Evolutionary conservation across 2,797 vertebrate species (phyloP).

Genomic region (Sphenopsis melanotis): DNA sequence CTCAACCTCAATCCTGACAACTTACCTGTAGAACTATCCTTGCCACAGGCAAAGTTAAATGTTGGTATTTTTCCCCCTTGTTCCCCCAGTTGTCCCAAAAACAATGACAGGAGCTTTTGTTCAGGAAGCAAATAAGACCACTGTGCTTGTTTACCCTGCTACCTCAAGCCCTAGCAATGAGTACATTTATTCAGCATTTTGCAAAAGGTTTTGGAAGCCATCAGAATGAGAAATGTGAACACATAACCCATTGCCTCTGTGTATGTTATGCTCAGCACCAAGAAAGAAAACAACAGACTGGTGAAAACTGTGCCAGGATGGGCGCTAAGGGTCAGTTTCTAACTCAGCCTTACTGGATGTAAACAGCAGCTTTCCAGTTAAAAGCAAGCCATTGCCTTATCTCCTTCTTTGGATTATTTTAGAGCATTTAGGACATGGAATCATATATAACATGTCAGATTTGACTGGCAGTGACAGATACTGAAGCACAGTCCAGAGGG

Average conservation of each 20-base stretch:
- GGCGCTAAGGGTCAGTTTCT: background rate
- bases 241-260: background rate
- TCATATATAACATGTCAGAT: conserved; percentile 25
- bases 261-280: background rate
- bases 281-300: background rate
- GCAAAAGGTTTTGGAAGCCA: background rate
- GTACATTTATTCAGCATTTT: background rate
- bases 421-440: conserved; percentile 21
- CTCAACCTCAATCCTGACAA: background rate
- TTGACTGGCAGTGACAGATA: conserved; percentile 49
- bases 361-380: background rate
- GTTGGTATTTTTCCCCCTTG: background rate
- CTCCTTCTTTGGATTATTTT: conserved; percentile 28
- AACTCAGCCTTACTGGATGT: background rate
- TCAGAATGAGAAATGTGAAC: background rate
- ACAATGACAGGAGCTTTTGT: background rate
- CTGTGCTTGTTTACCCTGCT: background rate
- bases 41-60: background rate
- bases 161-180: background rate
- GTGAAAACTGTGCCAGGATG: background rate
- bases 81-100: background rate
- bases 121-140: background rate
- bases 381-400: background rate
- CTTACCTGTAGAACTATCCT: background rate
- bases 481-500: conserved; percentile 40